Evolutionary conservation across 1,140 invertebrate species (phyloP).

Genomic region (Akabosia matsudoensis): DNA sequence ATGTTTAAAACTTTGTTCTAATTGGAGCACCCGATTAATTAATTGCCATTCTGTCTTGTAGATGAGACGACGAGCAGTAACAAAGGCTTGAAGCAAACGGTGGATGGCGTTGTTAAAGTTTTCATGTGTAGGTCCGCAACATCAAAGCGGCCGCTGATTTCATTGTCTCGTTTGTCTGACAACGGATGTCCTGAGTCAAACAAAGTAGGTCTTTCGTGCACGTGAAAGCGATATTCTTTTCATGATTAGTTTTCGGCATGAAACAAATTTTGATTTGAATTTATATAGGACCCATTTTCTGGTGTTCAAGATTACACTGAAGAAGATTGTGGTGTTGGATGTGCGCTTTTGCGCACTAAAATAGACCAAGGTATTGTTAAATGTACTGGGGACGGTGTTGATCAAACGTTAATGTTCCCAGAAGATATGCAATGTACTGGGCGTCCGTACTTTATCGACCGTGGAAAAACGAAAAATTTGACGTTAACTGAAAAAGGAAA

Average conservation of each 20-base stretch:
- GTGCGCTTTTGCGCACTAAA: conserved; percentile 17
- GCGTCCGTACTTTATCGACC: conserved; percentile 30
- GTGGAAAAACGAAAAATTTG: conserved; percentile 27
- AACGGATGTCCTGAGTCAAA: conserved; percentile 26
- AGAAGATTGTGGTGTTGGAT: conserved; percentile 34
- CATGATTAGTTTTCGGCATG: neutral
- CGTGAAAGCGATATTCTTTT: too few relatives aligned
- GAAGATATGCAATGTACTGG: conserved; percentile 35
- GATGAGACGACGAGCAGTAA: conserved; percentile 19
- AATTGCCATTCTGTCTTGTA: too few relatives aligned
- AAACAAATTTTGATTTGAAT: neutral
- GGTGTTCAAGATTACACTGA: conserved; percentile 6
- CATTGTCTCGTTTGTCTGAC: conserved; percentile 17
- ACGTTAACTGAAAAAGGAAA: conserved; percentile 4
- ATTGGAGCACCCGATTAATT: too few relatives aligned
- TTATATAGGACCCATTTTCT: neutral
- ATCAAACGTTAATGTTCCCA: conserved; percentile 33
- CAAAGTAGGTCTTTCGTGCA: conserved; percentile 10
- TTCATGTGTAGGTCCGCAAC: conserved; percentile 31
- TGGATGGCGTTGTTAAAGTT: conserved; percentile 15
- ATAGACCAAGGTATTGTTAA: conserved; percentile 20
- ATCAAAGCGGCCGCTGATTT: conserved; percentile 19
- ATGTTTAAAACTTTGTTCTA: too few relatives aligned
- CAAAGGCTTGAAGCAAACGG: conserved; percentile 28
- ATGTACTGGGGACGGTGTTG: conserved; percentile 31